Percentiles rank a stretch among this genome's conserved stretches.
Conservation (phyloP, 2,113 vertebrate species). For the Vidua macroura region DNA sequence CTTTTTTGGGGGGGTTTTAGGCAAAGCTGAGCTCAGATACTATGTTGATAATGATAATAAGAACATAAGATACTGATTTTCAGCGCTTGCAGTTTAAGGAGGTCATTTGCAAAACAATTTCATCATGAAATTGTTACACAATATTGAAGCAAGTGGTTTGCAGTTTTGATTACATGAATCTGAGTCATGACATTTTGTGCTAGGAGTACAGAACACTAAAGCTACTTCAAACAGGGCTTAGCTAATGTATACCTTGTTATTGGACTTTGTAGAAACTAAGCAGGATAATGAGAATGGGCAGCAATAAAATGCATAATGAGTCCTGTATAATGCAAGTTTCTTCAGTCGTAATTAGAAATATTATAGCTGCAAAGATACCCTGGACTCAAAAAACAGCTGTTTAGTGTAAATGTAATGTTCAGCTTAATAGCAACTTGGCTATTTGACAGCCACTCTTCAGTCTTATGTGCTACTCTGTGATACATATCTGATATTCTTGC, state of each 20-base stretch:
- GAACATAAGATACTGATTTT: background rate
- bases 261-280: conserved; percentile 42
- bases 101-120: conserved; percentile 52
- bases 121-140: conserved; percentile 52
- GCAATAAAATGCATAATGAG: conserved; percentile 43
- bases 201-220: conserved; percentile 58
- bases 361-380: background rate
- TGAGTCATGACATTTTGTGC: conserved; percentile 65
- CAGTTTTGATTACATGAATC: conserved; percentile 56
- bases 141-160: conserved; percentile 56
- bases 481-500: background rate
- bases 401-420: background rate
- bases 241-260: conserved; percentile 50
- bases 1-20: background rate
- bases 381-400: background rate
- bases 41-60: background rate
- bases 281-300: conserved; percentile 16
- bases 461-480: background rate
- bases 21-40: background rate
- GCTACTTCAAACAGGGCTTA: conserved; percentile 63
- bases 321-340: conserved; percentile 9
- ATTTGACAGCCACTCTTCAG: conserved; percentile 10
- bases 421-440: background rate
- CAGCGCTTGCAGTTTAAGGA: conserved; percentile 13
- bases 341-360: conserved; percentile 42